Evolutionary conservation across 2,113 vertebrate species (phyloP), one percentile per base, ranked within the genome.

Genomic region (Coregonus clupeaformis): DNA sequence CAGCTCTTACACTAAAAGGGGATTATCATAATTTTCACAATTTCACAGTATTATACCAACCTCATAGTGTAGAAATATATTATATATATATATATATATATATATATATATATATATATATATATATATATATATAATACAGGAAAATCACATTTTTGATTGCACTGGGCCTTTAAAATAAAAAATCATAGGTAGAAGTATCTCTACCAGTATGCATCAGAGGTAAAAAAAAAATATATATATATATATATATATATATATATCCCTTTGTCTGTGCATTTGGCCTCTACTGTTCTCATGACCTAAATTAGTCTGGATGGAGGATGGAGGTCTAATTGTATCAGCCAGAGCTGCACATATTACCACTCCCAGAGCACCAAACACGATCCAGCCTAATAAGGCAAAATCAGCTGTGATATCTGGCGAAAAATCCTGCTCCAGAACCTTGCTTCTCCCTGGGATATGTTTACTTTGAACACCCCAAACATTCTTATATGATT

Each of bases 381-480:
- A 82, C 76, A 87, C 73, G 82, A 83, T 82, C 84, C 84, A 86
- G 66, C 93, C 93, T 91, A 93, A 93, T 90, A 94, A 89, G 92
- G 93, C 80, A 78, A 92, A 84, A 85, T 88, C 84, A 49, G 68
- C 62, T 63, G 36, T 42, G 60, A 87, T 82, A 88, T 80, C 75
- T 68, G 22, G 62, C 55, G n/a, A 80, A 90, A 86, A 88, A 42
- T 42, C 9, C 2, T 42, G 9, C 36, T 42, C 36, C 36, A 42
- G 36, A 42, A 42, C 36, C 9, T 42, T 42, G 36, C 36, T 42
- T 42, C 36, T 42, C 49, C 47, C 69, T 75, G 64, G 66, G 67
- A 65, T 5, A 16, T 67, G 75, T 86, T 83, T 81, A 62, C 69
- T 87, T 74, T 69, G 78, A 82, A 83, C 30, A 52, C 72, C 71